Conservation (phyloP, 1,140 invertebrate species). For the Artemia franciscana region DNA sequence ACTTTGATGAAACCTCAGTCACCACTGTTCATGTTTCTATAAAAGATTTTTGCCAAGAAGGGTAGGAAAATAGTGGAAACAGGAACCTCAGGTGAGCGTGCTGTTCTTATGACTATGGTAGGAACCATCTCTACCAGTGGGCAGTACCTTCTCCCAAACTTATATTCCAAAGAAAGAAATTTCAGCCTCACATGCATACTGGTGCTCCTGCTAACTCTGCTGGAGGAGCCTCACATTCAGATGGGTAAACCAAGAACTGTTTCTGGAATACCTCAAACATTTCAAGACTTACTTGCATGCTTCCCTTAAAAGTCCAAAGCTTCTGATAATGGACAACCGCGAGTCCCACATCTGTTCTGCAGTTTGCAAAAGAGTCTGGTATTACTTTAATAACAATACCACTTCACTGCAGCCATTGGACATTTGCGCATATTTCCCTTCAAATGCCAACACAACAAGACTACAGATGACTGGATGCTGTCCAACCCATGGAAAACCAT, state of each 20-base stretch:
- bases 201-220: neutral
- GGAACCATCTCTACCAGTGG: neutral
- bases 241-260: neutral
- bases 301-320: neutral
- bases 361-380: neutral
- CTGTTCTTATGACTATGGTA: neutral
- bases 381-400: neutral
- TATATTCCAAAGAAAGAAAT: neutral
- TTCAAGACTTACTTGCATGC: neutral
- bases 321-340: neutral
- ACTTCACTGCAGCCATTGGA: neutral
- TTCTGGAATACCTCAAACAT: neutral
- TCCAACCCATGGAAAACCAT: neutral
- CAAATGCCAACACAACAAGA: neutral
- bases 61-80: neutral
- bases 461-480: neutral
- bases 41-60: neutral
- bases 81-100: neutral
- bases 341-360: neutral
- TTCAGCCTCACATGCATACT: neutral
- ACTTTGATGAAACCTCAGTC: conserved; percentile 6
- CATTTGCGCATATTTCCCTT: neutral
- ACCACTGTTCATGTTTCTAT: neutral
- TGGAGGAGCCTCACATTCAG: neutral
- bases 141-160: neutral